Evolutionary conservation across 2,113 vertebrate genomes (phyloP), one percentile per base, ranked within the genome.

Genomic region (Prionailurus bengalensis): DNA sequence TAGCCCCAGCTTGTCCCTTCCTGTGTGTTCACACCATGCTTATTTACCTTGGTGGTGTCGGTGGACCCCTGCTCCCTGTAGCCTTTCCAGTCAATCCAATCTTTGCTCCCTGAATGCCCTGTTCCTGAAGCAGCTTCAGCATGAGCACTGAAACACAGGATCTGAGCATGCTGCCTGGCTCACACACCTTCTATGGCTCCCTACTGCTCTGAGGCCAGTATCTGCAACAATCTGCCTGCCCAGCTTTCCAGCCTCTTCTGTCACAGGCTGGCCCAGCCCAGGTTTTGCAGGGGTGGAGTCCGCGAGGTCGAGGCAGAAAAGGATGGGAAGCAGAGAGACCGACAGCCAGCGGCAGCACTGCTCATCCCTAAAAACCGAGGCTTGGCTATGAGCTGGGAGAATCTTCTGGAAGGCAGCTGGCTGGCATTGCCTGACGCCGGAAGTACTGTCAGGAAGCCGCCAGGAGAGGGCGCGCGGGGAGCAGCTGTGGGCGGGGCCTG

Each of bases 361-460:
- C 55, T 76, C 15, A 27, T 19, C 0, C 16, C 53, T 42, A 29
- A 66, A 1, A 4, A 11, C 4, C 6, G 3, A 55, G 33, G 15
- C 70, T 45, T 89, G 63, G 29, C 23, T 42, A 23, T 25, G 33
- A 84, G 11, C 53, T 68, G 4, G 11, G 51, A 79, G 51, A 89
- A 85, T 11, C 5, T 39, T 51, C 33, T 36, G 42, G 83, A 93
- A 89, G 15, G 90, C 78, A 33, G 19, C 31, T 3, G 19, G 2
- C 27, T 0, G 0, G 21, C 10, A 7, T 74, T 81, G 58, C 16
- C 1, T 0, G 33, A 66, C 1, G 1, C 39, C 0, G 0, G 29
- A 10, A 70, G 96, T 36, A 45, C 53, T 25, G 33, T 31, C 39
- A 4, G 15, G 25, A 10, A 1, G 36, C 61, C 0, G 7, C 79